Base-by-base conservation (phyloP, 2,797 vertebrate species). In the Myotis planiceps region DNA sequence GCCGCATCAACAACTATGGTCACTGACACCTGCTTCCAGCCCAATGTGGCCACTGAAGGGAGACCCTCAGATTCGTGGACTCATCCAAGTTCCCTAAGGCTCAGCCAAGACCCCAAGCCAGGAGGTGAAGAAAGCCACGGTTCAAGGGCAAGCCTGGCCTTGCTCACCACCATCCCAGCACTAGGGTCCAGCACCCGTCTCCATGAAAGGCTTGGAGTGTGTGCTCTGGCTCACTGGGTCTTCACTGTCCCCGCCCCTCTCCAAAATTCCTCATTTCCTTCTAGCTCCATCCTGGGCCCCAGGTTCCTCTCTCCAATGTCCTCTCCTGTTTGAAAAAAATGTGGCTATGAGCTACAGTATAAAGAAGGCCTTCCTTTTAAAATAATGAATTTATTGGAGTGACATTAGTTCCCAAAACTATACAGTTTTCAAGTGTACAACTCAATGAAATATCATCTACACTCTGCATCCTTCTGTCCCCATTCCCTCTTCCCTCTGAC, bases 231-330 rank as follows among this genome's bases (percentile, higher is more conserved):
- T 29, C 68, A 0, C 29, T 0, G 18, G 53, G 23, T 42, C 69
- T 27, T 29, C 29, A 0, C 1, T 8, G 69, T 65, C 0, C 27
- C 32, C 7, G 42, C 19, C n/a, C 55, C 55, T 58, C 49, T 10
- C 16, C 8, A 23, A 55, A 13, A 29, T 0, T 29, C 32, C 45
- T 3, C 4, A 1, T 23, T 10, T 4, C 19, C 14, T 14, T n/a
- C 15, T 29, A 16, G n/a, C 66, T 7, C 80, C 7, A 45, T 58
- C 47, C 19, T 1, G 53, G 37, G n/a, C 9, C 49, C 37, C 25
- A 0, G 37, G 2, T 6, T 4, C 39, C n/a, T n/a, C 6, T 2
- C 29, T 18, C n/a, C 55, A 0, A 75, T 1, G 6, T 10, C 12
- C 71, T 32, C 58, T 15, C 47, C 45, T 1, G 60, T 78, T 85